A percentile compares a stretch with the other conserved stretches of the same genome.
Conservation (phyloP, 2,113 vertebrate genomes). For the Stercorarius parasiticus region DNA sequence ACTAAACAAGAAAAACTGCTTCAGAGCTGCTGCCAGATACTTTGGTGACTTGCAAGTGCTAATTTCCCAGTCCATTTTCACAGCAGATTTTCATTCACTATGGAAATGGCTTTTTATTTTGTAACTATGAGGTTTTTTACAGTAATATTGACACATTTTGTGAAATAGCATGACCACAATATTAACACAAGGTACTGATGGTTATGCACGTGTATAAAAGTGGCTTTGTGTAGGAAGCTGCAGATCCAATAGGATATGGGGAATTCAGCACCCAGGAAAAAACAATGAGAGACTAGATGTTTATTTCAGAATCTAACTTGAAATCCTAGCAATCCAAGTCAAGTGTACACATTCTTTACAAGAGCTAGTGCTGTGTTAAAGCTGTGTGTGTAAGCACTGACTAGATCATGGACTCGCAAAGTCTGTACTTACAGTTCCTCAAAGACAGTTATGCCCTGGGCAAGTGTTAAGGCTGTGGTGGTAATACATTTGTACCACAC, state of each 20-base stretch:
- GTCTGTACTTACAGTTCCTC: neutral
- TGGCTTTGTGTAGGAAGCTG: neutral
- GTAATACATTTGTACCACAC: neutral
- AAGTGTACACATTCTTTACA: neutral
- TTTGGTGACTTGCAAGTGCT: neutral
- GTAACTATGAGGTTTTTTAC: neutral
- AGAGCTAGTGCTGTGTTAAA: neutral
- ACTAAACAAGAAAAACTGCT: constrained; percentile 60
- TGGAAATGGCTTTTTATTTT: neutral
- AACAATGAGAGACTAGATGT: neutral
- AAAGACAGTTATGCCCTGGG: neutral
- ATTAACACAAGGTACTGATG: neutral
- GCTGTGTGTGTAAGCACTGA: neutral
- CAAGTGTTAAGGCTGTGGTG: neutral
- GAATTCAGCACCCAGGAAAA: neutral
- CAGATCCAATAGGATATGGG: neutral
- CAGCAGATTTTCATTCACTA: neutral
- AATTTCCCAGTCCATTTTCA: neutral
- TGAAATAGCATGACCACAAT: neutral
- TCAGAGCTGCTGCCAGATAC: neutral
- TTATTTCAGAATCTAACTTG: neutral
- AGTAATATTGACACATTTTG: neutral
- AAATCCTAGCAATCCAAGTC: neutral
- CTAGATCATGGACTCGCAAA: neutral
- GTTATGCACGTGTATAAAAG: neutral